Evolutionary conservation across 2,888 invertebrate genomes (phyloP).

Genomic region (Gibbula magus): DNA sequence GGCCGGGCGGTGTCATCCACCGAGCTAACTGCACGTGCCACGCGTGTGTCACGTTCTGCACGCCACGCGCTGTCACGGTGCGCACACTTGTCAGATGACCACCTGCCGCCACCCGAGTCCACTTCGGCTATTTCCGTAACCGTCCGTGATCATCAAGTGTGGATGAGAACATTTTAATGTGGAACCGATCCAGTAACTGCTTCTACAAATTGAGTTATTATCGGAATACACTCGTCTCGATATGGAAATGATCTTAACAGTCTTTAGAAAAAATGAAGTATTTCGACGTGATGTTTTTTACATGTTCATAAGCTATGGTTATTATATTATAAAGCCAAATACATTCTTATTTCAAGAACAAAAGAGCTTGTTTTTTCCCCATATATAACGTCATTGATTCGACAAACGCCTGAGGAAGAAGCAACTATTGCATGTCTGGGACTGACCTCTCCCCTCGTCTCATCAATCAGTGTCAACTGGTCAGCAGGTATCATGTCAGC

Average conservation of each 20-base stretch:
- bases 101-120: not conserved
- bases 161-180: too few species aligned
- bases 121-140: not conserved
- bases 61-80: slow-evolving; percentile 22
- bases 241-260: too few species aligned
- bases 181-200: too few species aligned
- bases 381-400: too few species aligned
- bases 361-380: too few species aligned
- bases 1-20: not conserved
- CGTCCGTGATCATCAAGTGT: not conserved
- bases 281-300: too few species aligned
- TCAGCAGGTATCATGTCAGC: slow-evolving; percentile 2
- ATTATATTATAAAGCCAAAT: too few species aligned
- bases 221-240: too few species aligned
- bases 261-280: too few species aligned
- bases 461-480: slow-evolving; percentile 4
- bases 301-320: too few species aligned
- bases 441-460: not conserved
- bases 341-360: too few species aligned
- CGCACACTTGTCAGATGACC: not conserved
- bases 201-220: too few species aligned
- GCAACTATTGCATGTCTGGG: not conserved
- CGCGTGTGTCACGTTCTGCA: not conserved
- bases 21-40: not conserved
- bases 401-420: not conserved